phyloP scores from a whole-genome alignment of 53 echinoderm and acorn worm genomes.

The Luidia sarsii region DNA sequence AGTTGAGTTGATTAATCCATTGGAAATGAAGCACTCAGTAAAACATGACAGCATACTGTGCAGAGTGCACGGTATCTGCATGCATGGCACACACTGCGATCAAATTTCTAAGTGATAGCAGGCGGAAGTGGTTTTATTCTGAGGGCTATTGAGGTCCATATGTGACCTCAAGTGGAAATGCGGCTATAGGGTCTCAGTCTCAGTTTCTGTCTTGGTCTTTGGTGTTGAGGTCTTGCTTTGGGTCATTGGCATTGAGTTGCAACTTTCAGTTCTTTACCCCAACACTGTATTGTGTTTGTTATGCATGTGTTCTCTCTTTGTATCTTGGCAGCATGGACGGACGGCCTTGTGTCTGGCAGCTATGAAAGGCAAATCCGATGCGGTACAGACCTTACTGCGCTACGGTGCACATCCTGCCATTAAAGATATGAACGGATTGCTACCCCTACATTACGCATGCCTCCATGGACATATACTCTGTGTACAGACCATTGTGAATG shows the following conservation, averaged over 20 bases:
- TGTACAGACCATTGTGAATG: conserved; percentile 54
- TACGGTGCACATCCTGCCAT: conserved; percentile 70
- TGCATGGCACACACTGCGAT: too few species aligned
- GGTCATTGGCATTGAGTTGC: background rate
- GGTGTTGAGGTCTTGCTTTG: background rate
- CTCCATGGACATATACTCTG: conserved; percentile 55
- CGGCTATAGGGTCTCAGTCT: too few species aligned
- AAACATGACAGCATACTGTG: too few species aligned
- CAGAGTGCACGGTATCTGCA: too few species aligned
- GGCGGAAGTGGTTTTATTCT: too few species aligned
- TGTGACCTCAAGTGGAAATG: too few species aligned
- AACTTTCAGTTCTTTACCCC: background rate
- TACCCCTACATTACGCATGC: conserved; percentile 86
- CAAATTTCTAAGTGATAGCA: too few species aligned
- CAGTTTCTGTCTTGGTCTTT: too few species aligned
- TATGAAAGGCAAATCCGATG: conserved; percentile 66
- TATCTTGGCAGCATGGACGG: conserved; percentile 64
- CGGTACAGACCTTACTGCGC: conserved; percentile 76
- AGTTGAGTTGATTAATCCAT: too few species aligned
- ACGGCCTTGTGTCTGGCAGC: conserved; percentile 89
- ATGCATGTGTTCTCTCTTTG: background rate
- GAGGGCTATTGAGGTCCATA: too few species aligned
- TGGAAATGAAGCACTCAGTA: too few species aligned
- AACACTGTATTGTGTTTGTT: too few species aligned
- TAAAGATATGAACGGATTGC: conserved; percentile 66